Evolutionary conservation across 2,888 invertebrate genomes (phyloP), one percentile per base, ranked within the genome.

Genomic region (Cryptophagus acutangulus): DNA sequence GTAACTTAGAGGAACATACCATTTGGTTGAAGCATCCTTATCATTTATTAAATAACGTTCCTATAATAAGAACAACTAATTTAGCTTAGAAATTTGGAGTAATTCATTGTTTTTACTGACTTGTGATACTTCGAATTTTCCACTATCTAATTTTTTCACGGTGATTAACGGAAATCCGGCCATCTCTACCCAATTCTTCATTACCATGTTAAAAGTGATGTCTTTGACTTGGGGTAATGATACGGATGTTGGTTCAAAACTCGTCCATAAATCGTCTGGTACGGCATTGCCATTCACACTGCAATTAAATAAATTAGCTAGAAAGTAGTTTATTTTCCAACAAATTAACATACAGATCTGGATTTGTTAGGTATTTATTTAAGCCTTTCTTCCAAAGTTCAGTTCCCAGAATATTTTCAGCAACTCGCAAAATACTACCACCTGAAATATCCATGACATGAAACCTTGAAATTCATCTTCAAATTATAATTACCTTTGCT

Each of bases 1-100:
- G 71, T 63, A 76, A 57, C 75, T 77, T 29, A 78, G 54, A 0
- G 78, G 77, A 1, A 78, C 68, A 51, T 74, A 73, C 77, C 77
- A 78, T 18, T 66, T 69, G 1, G 36, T 17, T 4, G 14, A 29
- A 41, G 33, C 16, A 18, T 43, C 36, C 5, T 39, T 31, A 3
- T 30, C 44, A 29, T 3, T 3, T 26, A 26, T 26, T 18, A 51
- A 45, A 26, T 49, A 54, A 28, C 51, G 29, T 33, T 46, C 43
- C 53, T 55, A 35, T 26, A 50, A 48, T 15, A 3, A 26, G 5
- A 3, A 31, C 13, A 16, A 6, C 8, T 29, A 10, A 29, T 5
- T 29, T 29, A 5, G 5, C 12, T 10, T 29, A 5, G 5, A n/a
- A n/a, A n/a, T 29, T 8, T 10, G 6, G 20, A 20, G 6, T 20